Base-by-base conservation (phyloP, 2,113 vertebrate species). In the Calonectris borealis region DNA sequence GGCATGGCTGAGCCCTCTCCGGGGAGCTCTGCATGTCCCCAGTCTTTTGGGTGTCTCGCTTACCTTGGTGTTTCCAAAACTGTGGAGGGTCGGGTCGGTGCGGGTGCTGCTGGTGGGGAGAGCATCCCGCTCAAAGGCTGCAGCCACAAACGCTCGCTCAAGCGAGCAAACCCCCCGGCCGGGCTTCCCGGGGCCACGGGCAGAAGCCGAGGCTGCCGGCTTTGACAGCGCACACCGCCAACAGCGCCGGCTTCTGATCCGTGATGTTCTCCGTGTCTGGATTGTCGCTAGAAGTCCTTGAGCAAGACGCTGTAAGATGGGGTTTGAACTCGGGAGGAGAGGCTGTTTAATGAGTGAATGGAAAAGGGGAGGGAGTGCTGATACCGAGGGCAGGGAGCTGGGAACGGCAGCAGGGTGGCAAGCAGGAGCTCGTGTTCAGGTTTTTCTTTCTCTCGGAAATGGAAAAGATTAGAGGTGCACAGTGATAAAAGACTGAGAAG, bases 11-110 rank as follows among this genome's bases (percentile, higher is more conserved):
- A 75, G 61, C 61, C 21, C 18, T 42, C 26, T 1, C 4, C 1
- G 0, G 24, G 27, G 24, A 40, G 13, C 17, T 46, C 31, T 0
- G 2, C 10, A 0, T 1, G 5, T n/a, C 29, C 25, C n/a, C 25
- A 9, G 1, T 21, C 31, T 40, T 16, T 31, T 2, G 13, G 36
- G 16, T 20, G 25, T 19, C 81, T 80, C 3, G 0, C 17, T n/a
- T 22, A 21, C 34, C 25, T 11, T 3, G 10, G 12, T 70, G 36
- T 8, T 54, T 38, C 65, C 44, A 13, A 52, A 71, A 48, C 49
- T 36, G 58, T 16, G 2, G 24, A 22, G 34, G 40, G 10, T 3
- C 4, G 13, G 20, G 61, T 34, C 1, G 15, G 54, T 32, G 20
- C n/a, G 54, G 16, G 9, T 40, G 66, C 27, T 22, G 27, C 11